These are phyloP conservation scores for Hyposoter dolosus DNA, from an alignment of 2,888 invertebrate genomes.

Conservation along the genomic window DNA sequence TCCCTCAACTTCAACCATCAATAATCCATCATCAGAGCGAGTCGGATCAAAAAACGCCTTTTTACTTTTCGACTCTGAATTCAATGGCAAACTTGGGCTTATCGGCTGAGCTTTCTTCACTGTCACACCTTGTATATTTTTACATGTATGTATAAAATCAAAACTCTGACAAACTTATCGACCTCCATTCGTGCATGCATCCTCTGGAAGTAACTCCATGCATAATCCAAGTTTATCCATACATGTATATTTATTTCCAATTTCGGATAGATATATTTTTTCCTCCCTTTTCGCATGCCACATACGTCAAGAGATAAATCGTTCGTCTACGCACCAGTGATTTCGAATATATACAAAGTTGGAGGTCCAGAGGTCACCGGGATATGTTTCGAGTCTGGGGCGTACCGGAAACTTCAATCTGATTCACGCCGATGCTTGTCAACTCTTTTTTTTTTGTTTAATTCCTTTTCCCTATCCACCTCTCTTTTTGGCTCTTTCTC, in stretches of 20 bases:
- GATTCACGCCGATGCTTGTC: conserved; percentile 31
- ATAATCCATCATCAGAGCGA: neutral
- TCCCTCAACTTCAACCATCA: neutral
- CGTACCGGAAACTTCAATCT: conserved; percentile 48
- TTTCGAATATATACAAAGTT: conserved; percentile 43
- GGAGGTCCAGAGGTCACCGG: conserved; percentile 49
- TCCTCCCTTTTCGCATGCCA: neutral
- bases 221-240: neutral
- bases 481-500: neutral
- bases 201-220: neutral
- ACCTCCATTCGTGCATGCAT: neutral
- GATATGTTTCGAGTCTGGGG: conserved; percentile 34
- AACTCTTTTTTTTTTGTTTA: conserved; percentile 52
- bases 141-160: neutral
- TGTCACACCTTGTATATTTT: neutral
- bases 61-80: neutral
- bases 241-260: conserved; percentile 27
- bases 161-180: conserved; percentile 12
- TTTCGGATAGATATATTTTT: conserved; percentile 23
- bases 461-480: neutral
- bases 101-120: neutral
- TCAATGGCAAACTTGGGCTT: neutral
- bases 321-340: conserved; percentile 48
- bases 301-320: conserved; percentile 56
- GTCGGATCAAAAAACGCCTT: neutral